Evolutionary conservation across 2,888 invertebrate genomes (phyloP).

Genomic region (Leptinotarsa peninsularis): DNA sequence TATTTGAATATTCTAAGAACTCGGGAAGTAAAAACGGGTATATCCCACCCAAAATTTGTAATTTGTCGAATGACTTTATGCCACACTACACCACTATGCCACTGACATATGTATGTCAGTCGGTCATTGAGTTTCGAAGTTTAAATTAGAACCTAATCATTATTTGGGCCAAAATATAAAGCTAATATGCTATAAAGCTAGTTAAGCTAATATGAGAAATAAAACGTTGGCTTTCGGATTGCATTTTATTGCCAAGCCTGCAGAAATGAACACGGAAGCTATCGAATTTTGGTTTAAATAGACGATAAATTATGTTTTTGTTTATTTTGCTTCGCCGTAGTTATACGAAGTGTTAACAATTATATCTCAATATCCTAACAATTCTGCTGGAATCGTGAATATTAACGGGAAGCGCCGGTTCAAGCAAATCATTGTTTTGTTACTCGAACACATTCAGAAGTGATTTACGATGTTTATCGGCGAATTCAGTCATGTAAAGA

Average conservation of each 20-base stretch:
- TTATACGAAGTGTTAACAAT: constrained; percentile 3
- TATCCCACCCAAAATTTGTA: too few species aligned
- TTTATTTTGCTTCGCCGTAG: constrained; percentile 3
- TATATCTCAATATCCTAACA: background rate
- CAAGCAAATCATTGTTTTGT: background rate
- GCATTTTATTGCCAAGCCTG: background rate
- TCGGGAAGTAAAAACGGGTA: too few species aligned
- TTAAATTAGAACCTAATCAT: too few species aligned
- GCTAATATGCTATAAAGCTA: too few species aligned
- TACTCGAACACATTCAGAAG: background rate
- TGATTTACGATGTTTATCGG: background rate
- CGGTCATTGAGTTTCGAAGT: too few species aligned
- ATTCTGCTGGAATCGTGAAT: background rate
- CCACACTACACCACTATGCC: too few species aligned
- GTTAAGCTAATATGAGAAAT: background rate
- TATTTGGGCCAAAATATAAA: too few species aligned
- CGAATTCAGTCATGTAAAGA: too few species aligned
- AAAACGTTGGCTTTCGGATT: background rate
- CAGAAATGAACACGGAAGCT: constrained; percentile 14
- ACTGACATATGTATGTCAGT: too few species aligned
- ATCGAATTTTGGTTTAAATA: background rate
- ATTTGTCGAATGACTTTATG: too few species aligned
- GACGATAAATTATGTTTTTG: background rate
- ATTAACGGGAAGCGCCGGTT: background rate
- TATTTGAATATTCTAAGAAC: too few species aligned